Evolutionary conservation across 2,888 invertebrate species (phyloP), one percentile per base, ranked within the genome.

Genomic region (Ctena decussata): DNA sequence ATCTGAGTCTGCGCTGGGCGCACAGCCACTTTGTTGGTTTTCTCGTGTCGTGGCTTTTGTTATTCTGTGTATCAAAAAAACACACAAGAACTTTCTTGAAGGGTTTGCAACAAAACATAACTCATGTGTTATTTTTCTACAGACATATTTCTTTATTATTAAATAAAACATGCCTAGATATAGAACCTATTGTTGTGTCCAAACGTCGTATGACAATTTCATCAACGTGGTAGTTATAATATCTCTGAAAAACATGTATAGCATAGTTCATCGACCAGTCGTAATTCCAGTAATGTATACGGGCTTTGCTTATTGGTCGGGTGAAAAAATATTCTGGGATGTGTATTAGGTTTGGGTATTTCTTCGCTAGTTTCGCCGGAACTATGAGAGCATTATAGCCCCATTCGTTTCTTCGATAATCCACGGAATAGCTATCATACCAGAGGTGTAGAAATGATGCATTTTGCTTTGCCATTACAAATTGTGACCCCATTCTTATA

Each of bases 101-200:
- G n/a, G n/a, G n/a, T n/a, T n/a, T n/a, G n/a, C n/a, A n/a, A n/a
- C n/a, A n/a, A n/a, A n/a, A n/a, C n/a, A n/a, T n/a, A n/a, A n/a
- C n/a, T n/a, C n/a, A n/a, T n/a, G n/a, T n/a, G n/a, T n/a, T n/a
- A n/a, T n/a, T n/a, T n/a, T n/a, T n/a, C 41, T 41, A 41, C 41
- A 41, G 6, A 41, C 81, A 81, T 12, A 81, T 30, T 70, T 65
- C 46, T 41, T 81, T 81, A 81, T 76, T 77, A 18, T 76, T 76
- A n/a, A 71, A 46, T 11, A 81, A 21, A 24, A 81, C 35, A 71
- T 81, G 81, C 44, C 81, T 69, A 27, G 41, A 30, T 30, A 76
- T 41, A 35, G 60, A 18, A 3, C 76, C 76, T 2, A 35, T 27
- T 3, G 76, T 76, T 39, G 76, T 76, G 32, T 76, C 60, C 37